Evolutionary conservation across 2,888 invertebrate genomes (phyloP), one percentile per base, ranked within the genome.

Genomic region (Oxyteleia sp.): DNA sequence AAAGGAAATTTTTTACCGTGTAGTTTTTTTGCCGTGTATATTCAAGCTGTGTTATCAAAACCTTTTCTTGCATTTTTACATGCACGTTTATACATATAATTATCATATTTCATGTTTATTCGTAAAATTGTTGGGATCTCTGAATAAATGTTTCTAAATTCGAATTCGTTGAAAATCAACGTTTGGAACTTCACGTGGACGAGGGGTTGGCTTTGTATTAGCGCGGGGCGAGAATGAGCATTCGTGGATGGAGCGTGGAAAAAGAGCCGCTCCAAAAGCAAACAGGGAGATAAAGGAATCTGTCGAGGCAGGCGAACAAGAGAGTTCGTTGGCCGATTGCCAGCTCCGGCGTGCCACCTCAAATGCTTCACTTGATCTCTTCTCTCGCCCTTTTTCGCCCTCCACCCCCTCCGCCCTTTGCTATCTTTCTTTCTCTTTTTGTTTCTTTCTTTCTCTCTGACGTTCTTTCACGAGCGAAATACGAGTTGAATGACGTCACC

Each of bases 261-360:
- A 72, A 80, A 32, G 55, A 41, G 63, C 59, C 10, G 69, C 49
- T 51, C 35, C 23, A 38, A 75, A 69, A 68, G 75, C 23, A 13
- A 51, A 57, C 53, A 76, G 72, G 69, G 68, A 82, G 64, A 81
- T 61, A 78, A 68, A 82, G 72, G 75, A 82, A 83, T 72, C 53
- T 69, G 38, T 45, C n/a, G 84, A 69, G 68, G 76, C 79, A 43
- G 71, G 83, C 53, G 68, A 83, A 71, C 83, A 72, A 82, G 86
- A 88, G 47, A 78, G 91, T 91, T 91, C 90, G 88, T 89, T 91
- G 91, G 82, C 90, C 90, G 91, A 90, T 90, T 90, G 88, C 84
- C 87, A 88, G 86, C 81, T 87, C 85, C 82, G 43, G 66, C 61
- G 72, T 59, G 53, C 59, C 47, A 61, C 69, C 78, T 80, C 49